Conservation (phyloP, 2,113 vertebrate genomes). For the Oreochromis tanganicae region DNA sequence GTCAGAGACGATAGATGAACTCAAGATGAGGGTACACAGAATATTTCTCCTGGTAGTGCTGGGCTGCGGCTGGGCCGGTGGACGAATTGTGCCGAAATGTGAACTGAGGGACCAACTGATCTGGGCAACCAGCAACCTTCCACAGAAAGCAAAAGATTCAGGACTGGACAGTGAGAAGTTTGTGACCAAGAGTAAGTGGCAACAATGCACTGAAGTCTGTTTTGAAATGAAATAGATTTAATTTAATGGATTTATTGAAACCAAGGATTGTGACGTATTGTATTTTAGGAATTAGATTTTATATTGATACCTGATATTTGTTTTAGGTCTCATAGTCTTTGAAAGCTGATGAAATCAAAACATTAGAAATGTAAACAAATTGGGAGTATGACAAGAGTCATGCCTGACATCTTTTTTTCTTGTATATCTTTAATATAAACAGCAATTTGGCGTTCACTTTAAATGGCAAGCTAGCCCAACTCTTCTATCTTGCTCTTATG, state of each 20-base stretch:
- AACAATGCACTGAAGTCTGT: neutral
- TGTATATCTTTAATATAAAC: neutral
- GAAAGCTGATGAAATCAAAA: neutral
- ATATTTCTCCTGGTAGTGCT: neutral
- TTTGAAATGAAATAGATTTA: neutral
- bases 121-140: accelerated
- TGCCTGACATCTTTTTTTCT: neutral
- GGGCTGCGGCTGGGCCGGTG: neutral
- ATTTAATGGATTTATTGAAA: neutral
- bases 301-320: neutral
- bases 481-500: neutral
- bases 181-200: neutral
- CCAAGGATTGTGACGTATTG: neutral
- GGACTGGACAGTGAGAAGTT: neutral
- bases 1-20: neutral
- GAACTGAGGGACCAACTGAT: neutral
- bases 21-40: neutral
- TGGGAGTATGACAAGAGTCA: neutral
- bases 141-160: accelerated
- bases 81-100: neutral
- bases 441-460: neutral
- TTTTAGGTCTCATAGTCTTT: neutral
- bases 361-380: neutral
- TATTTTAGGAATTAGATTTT: neutral
- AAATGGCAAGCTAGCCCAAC: neutral